These are phyloP conservation scores for Lathronympha strigana DNA, from an alignment of 2,888 invertebrate genomes.

Conservation along the genomic window DNA sequence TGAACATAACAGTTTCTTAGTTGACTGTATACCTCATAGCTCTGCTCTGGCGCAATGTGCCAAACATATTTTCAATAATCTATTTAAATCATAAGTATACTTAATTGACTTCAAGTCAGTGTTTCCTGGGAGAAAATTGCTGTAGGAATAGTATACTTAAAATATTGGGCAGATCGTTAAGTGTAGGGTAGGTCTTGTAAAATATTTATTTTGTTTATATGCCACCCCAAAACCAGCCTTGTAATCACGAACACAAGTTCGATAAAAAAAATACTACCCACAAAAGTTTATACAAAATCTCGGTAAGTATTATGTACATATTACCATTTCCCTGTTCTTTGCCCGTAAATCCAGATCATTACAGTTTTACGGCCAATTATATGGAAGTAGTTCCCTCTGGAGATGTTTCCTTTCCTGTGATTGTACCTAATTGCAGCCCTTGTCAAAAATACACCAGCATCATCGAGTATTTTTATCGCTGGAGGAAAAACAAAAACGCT, in stretches of 20 bases:
- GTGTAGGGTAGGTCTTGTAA: too few species aligned
- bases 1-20: background rate
- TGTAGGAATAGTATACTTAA: too few species aligned
- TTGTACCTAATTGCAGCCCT: constrained; percentile 37
- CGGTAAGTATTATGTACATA: constrained; percentile 32
- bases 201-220: background rate
- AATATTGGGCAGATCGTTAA: too few species aligned
- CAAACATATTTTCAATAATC: too few species aligned
- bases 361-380: constrained; percentile 67
- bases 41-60: too few species aligned
- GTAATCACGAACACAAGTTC: background rate
- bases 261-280: constrained; percentile 11
- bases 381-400: constrained; percentile 51
- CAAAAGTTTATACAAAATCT: constrained; percentile 12
- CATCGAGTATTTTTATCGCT: constrained; percentile 40
- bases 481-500: constrained; percentile 32
- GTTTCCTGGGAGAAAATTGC: too few species aligned
- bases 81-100: too few species aligned
- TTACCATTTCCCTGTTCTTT: constrained; percentile 46
- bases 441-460: constrained; percentile 39
- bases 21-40: too few species aligned
- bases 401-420: constrained; percentile 34
- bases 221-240: background rate
- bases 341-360: constrained; percentile 50
- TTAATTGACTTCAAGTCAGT: too few species aligned